Evolutionary conservation across 1,140 invertebrate genomes (phyloP), one percentile per base, ranked within the genome.

Genomic region (Bombus difficillimus): DNA sequence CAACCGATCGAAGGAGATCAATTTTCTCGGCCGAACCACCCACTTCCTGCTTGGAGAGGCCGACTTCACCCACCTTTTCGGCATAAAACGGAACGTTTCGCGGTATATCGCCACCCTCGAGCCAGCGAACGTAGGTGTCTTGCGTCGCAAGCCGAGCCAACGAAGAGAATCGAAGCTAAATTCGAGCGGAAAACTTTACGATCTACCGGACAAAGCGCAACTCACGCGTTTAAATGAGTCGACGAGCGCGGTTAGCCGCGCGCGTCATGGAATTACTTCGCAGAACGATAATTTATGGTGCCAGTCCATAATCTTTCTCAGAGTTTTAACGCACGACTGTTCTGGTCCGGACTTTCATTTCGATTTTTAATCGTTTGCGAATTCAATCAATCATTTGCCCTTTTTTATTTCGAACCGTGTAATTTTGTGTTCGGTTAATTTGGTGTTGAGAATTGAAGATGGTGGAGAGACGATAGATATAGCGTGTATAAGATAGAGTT

Each of bases 131-230:
- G 81, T 75, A 75, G 71, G 81, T 64, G 81, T 75, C 2, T 13
- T 32, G 47, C 39, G 64, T 75, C 71, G n/a, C 32, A 15, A 43
- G 71, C 22, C 41, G 68, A 81, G 32, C 13, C 37, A 37, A 25
- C 47, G 68, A 41, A 39, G 12, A 43, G 69, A 81, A 81, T 81
- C 37, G 69, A 25, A 41, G n/a, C 10, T 82, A 68, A 83, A 83
- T 83, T 83, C 73, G 81, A 83, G 73, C 73, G 81, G 62, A 77
- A 77, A 83, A 66, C 59, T 83, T 77, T 76, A 76, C 72, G 81
- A 83, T 57, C 72, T 39, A 62, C 15, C 69, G 18, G 81, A 66
- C 43, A 83, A 83, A 83, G 80, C 72, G 81, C 80, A 77, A 79
- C 71, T 78, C 74, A 71, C 74, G 81, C 81, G 71, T 77, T 78